Evolutionary conservation across 2,888 invertebrate genomes (phyloP).

Genomic region (Drosophila histrio): DNA sequence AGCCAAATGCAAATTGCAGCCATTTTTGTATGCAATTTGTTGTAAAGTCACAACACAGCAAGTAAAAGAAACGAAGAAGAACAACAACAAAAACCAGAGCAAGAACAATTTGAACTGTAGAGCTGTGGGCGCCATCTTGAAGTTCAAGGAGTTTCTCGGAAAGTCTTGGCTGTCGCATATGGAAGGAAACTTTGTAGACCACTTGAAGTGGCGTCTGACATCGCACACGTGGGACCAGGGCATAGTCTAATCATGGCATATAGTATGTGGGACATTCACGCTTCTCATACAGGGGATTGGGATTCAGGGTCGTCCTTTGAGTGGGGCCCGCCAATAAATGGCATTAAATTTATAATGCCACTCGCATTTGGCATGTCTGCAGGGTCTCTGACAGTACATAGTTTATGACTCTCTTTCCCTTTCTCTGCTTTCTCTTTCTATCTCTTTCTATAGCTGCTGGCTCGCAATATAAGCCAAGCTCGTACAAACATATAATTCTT

Average conservation of each 20-base stretch:
- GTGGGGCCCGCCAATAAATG: conserved; percentile 46
- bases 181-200: conserved; percentile 37
- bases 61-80: not conserved
- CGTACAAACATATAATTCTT: conserved; percentile 11
- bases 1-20: conserved; percentile 70
- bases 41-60: conserved; percentile 41
- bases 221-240: conserved; percentile 2
- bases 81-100: not conserved
- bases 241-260: conserved; percentile 35
- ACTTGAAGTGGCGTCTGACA: conserved; percentile 19
- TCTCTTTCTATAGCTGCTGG: not conserved
- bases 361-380: conserved; percentile 33
- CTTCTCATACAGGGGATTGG: not conserved
- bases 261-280: not conserved
- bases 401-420: conserved; percentile 26
- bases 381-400: conserved; percentile 19
- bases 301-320: conserved; percentile 8
- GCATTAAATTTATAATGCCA: conserved; percentile 53
- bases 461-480: conserved; percentile 7
- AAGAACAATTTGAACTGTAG: conserved; percentile 1
- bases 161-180: conserved; percentile 11
- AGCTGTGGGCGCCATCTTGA: conserved; percentile 40
- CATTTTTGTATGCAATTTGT: conserved; percentile 71
- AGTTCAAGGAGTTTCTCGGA: conserved; percentile 14
- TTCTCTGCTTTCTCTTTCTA: not conserved